Base-by-base conservation (phyloP, 2,888 invertebrate species). In the Parnassius apollo region DNA sequence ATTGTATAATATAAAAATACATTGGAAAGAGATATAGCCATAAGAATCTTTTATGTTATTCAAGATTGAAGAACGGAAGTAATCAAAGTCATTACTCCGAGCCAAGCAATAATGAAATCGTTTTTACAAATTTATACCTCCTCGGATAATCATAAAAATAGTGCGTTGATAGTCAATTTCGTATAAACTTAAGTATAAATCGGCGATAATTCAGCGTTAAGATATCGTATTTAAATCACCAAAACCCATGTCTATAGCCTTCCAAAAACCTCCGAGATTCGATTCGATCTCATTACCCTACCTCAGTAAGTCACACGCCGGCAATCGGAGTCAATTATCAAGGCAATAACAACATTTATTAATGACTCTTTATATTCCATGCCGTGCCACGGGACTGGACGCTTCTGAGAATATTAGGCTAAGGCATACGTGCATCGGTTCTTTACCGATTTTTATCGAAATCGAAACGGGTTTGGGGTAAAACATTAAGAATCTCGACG, bases 371-470 rank as follows among this genome's bases (percentile, higher is more conserved):
- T 73, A 77, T 74, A 79, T 77, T 75, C 76, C 63, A 7, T 69
- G 64, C 65, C 63, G 68, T 51, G 62, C 56, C 61, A 56, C 64
- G 66, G 61, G 62, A 22, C 46, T 61, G 52, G 57, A 57, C 53
- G 65, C 54, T 78, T 78, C 78, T 67, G 59, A 71, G 80, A 78
- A 80, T 66, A 65, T 69, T 59, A 63, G 65, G 57, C 62, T 10
- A 66, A 55, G 66, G 63, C 57, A 67, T 75, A 78, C 80, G 80
- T 79, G 79, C 69, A 74, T 71, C 72, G 78, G 74, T 71, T 76
- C 70, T 68, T 72, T 73, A 75, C 75, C 77, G 80, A 80, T 82
- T 78, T 75, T 77, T 78, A 78, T 79, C 78, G 72, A 76, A 76
- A 75, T 74, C 72, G 66, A 74, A 78, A 76, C 78, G 69, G 69